These are phyloP conservation scores for Elephas maximus DNA, from an alignment of 2,113 vertebrate species.

Conservation along the genomic window DNA sequence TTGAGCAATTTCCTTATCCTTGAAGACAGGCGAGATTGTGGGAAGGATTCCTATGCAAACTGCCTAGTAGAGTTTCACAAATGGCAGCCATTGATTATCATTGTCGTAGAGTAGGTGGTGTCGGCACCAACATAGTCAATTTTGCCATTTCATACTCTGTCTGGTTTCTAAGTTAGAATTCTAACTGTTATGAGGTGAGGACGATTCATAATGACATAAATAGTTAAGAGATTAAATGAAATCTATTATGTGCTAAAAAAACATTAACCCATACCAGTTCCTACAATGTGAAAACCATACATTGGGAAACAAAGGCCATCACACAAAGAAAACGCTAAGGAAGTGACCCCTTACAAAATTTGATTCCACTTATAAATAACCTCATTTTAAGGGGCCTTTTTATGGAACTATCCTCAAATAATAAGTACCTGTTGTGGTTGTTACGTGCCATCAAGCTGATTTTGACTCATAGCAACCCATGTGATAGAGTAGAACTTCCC, in stretches of 20 bases:
- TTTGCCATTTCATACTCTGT: background rate
- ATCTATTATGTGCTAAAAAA: background rate
- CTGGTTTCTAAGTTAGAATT: background rate
- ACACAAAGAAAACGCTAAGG: background rate
- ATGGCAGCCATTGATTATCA: background rate
- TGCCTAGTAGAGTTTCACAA: background rate
- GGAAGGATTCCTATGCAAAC: background rate
- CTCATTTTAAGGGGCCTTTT: background rate
- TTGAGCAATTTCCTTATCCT: background rate
- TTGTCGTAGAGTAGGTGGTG: background rate
- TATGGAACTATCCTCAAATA: background rate
- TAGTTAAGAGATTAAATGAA: background rate
- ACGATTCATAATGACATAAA: background rate
- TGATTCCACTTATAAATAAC: background rate
- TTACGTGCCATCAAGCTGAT: no score
- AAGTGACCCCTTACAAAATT: constrained; percentile 22
- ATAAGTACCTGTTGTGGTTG: no score
- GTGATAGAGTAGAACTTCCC: background rate
- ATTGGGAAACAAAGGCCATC: background rate
- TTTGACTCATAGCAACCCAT: background rate
- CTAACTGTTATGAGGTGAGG: background rate
- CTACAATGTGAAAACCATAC: background rate
- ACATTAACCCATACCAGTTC: background rate
- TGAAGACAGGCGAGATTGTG: background rate
- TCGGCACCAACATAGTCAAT: background rate